Evolutionary conservation across 2,888 invertebrate genomes (phyloP), one percentile per base, ranked within the genome.

Genomic region (Cheilosia impressa): DNA sequence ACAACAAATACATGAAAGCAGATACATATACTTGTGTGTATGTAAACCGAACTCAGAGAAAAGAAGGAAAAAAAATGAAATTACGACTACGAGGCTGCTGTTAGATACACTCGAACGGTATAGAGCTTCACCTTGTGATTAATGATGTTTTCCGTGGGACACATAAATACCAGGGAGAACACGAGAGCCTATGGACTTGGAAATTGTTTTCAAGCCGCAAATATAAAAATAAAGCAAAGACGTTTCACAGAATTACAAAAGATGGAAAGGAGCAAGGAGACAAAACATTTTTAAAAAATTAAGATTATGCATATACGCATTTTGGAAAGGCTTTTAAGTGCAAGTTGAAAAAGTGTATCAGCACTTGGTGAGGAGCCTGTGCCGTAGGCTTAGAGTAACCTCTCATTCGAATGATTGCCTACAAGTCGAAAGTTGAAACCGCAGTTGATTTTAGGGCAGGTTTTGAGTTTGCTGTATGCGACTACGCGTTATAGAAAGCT

Each of bases 81-180:
- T 85, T 85, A 85, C 81, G 76, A 77, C 81, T 85, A 85, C 81
- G 76, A 85, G 81, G 76, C 77, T 85, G 85, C 81, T 85, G 85
- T 85, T 85, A 85, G 85, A 85, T 85, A 85, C 85, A 81, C 85
- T 85, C 85, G 85, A 81, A 81, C 81, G 77, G 85, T 85, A 85
- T 85, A 81, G 81, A 85, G 85, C 85, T 85, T 85, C 85, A 90
- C 90, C 89, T 91, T 92, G 38, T 38, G 92, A 92, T 92, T 92
- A 92, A 92, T 92, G 92, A 90, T 91, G 89, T 88, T 82, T 87
- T 89, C 88, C 89, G 89, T 90, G 91, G 89, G 91, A 91, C 90
- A 92, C 91, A 90, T 91, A 90, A 91, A 85, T 81, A 78, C 31
- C 71, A 72, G 85, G 81, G 85, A 76, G 58, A 72, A 52, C 43